Conservation (phyloP, 2,113 vertebrate species). For the Neotragus moschatus region DNA sequence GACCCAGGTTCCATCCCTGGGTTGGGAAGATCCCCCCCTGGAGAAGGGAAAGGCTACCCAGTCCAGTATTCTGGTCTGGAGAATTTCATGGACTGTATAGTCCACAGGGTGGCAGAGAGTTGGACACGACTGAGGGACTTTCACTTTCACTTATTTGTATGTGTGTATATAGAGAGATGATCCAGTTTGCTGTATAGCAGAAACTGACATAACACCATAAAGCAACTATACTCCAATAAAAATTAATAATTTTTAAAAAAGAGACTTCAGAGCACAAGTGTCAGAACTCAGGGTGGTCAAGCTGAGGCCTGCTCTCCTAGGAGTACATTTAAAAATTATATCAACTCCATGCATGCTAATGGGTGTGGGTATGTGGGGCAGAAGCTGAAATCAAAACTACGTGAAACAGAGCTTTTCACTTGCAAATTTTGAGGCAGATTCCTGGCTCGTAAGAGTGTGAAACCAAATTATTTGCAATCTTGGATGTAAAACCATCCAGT, state of each 20-base stretch:
- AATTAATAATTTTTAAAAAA: neutral
- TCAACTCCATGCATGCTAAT: neutral
- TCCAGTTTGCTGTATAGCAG: neutral
- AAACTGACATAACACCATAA: neutral
- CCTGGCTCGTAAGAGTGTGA: neutral
- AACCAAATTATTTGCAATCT: slow-evolving; percentile 24
- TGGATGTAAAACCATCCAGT: slow-evolving; percentile 57
- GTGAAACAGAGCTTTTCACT: neutral
- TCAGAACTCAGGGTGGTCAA: rapidly evolving
- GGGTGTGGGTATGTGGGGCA: neutral
- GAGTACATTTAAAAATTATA: neutral
- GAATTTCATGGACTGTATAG: neutral
- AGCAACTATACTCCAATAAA: neutral
- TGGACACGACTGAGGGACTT: rapidly evolving
- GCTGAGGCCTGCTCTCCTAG: neutral
- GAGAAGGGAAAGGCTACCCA: neutral
- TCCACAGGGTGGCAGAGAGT: rapidly evolving
- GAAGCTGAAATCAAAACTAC: neutral
- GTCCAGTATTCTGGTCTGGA: neutral
- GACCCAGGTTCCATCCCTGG: rapidly evolving
- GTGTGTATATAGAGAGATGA: neutral
- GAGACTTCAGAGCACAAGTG: rapidly evolving
- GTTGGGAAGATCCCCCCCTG: neutral
- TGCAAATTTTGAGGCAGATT: neutral
- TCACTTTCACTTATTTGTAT: neutral